phyloP scores from a whole-genome alignment of 2,113 vertebrate genomes.

The Ciconia boyciana region DNA sequence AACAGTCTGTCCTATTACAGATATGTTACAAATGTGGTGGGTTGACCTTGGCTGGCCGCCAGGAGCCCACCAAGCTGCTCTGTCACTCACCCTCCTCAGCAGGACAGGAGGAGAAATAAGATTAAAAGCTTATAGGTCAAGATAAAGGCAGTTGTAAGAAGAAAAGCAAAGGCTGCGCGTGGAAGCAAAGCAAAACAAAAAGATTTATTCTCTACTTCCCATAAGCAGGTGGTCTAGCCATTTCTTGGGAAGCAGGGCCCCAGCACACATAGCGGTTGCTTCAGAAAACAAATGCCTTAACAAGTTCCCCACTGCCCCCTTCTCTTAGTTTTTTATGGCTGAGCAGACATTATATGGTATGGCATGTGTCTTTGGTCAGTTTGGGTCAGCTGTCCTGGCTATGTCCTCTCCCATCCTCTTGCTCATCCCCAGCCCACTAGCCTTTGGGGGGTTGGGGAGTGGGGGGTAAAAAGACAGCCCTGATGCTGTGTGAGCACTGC shows the following conservation, averaged over 20 bases:
- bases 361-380: not conserved
- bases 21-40: not conserved
- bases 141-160: not conserved
- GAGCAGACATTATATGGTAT: accelerated
- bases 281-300: not conserved
- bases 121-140: accelerated
- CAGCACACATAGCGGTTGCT: accelerated
- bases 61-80: accelerated
- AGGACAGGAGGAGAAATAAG: not conserved
- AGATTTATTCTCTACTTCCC: not conserved
- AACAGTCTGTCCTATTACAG: not conserved
- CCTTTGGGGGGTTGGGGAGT: accelerated
- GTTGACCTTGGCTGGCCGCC: not conserved
- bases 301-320: accelerated
- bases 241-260: not conserved
- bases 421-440: not conserved
- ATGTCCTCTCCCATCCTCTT: accelerated
- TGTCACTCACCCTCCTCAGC: not conserved
- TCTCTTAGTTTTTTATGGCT: not conserved
- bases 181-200: not conserved
- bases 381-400: not conserved
- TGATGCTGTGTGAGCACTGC: accelerated
- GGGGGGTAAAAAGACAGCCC: accelerated
- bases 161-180: accelerated
- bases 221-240: not conserved